Percentiles rank a stretch among this genome's conserved stretches.
Evolutionary conservation across 2,888 invertebrate genomes (phyloP).

Genomic region (Gortyna flavago): DNA sequence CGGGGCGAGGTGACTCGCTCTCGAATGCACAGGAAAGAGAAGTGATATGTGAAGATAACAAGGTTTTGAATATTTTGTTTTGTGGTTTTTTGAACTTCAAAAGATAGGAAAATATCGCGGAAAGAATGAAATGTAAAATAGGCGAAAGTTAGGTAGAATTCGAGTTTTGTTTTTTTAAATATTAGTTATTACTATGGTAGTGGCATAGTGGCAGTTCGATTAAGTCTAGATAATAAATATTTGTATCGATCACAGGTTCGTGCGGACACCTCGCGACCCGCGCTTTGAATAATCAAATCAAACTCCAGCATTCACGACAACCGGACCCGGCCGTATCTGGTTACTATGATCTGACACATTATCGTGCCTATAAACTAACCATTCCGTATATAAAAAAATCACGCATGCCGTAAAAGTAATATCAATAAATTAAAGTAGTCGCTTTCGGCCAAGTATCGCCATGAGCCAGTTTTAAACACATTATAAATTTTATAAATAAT

Average conservation of each 20-base stretch:
- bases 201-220: conserved; percentile 57
- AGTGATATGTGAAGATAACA: background rate
- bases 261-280: conserved; percentile 70
- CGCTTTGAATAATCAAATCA: conserved; percentile 52
- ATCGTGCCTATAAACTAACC: conserved; percentile 18
- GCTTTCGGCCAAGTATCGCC: conserved; percentile 50
- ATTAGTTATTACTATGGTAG: conserved; percentile 59
- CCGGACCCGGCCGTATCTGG: conserved; percentile 38
- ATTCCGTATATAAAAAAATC: conserved; percentile 43
- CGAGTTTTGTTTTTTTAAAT: background rate
- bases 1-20: background rate
- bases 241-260: conserved; percentile 72
- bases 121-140: background rate
- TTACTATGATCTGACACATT: conserved; percentile 34
- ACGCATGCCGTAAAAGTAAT: conserved; percentile 51
- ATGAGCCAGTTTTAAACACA: conserved; percentile 58
- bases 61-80: background rate
- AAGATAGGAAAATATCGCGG: background rate
- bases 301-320: conserved; percentile 33
- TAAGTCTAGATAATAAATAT: conserved; percentile 71
- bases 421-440: conserved; percentile 60
- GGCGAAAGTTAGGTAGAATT: background rate
- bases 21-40: background rate
- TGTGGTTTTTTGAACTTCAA: background rate
- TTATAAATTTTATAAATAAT: conserved; percentile 62